Evolutionary conservation across 2,797 vertebrate genomes (phyloP), one percentile per base, ranked within the genome.

Genomic region (Pampus argenteus): DNA sequence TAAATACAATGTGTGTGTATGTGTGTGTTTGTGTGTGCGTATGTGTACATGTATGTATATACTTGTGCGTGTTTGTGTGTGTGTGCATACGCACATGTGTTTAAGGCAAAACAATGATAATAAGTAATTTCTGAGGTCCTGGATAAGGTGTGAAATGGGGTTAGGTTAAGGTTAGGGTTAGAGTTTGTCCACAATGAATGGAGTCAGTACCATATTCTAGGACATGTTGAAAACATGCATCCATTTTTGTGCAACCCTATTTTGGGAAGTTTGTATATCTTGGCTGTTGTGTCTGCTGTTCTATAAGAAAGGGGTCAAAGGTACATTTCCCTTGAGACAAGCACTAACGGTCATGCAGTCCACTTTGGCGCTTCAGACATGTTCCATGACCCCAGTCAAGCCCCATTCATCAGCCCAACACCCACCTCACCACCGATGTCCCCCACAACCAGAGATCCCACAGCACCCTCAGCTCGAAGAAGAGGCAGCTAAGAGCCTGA

Each of bases 401-500:
- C 69, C 76, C 65, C 69, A 20, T 55, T 66, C 22, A 38, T 59
- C 36, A 59, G 25, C 67, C 67, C 28, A 36, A 58, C 54, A 65
- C 51, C 47, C 63, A 66, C 50, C 34, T 66, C 18, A 34, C 6
- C 34, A 64, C 17, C 55, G 58, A 17, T 31, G 44, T 71, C 65
- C 62, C 25, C 20, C 23, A 2, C 36, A 31, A 45, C 36, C 51
- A 29, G 23, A 65, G 52, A 67, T 40, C 20, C 36, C 58, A 48
- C 17, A 5, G 3, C 14, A 38, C 22, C 29, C 68, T 72, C 49
- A 47, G 25, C 70, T 78, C 76, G 28, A 68, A 77, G 79, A 34
- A 72, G 71, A 78, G 26, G 47, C 75, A 71, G 76, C 48, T 15
- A n/a, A 29, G 67, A 75, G 82, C 85, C 79, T 91, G 91, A 88